Evolutionary conservation across 2,797 vertebrate genomes (phyloP).

Genomic region (Enteromius argenteus): DNA sequence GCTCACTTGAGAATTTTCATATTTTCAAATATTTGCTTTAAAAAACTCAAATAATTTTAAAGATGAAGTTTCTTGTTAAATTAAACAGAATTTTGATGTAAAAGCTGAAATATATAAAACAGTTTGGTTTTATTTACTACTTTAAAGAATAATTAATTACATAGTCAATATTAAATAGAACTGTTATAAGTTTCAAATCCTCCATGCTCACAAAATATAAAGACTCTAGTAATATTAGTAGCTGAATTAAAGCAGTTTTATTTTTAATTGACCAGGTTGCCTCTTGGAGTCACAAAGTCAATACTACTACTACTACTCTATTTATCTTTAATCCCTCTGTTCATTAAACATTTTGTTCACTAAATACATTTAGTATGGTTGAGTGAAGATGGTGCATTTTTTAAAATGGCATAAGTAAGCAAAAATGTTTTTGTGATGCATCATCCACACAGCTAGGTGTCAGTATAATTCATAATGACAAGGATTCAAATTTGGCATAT

Average conservation of each 20-base stretch:
- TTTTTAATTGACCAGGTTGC: not conserved
- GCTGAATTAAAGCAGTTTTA: not conserved
- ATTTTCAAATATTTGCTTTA: not conserved
- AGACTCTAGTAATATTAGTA: not conserved
- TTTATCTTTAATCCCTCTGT: not conserved
- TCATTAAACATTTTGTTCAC: not conserved
- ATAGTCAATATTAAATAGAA: not conserved
- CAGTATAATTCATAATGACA: not conserved
- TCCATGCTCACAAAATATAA: not conserved
- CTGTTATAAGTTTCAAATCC: not conserved
- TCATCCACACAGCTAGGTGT: constrained; percentile 4
- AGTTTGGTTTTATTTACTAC: not conserved
- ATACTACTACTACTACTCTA: not conserved
- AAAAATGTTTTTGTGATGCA: not conserved
- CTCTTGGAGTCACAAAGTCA: not conserved
- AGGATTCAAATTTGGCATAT: not conserved
- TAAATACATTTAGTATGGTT: not conserved
- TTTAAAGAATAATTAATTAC: not conserved
- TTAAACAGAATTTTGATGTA: not conserved
- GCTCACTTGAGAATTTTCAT: no score
- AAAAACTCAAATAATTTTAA: not conserved
- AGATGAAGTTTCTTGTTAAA: not conserved
- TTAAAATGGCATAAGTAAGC: not conserved
- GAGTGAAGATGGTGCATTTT: not conserved
- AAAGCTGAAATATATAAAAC: not conserved